phyloP scores from a whole-genome alignment of 2,113 vertebrate species.

The Damaliscus lunatus region DNA sequence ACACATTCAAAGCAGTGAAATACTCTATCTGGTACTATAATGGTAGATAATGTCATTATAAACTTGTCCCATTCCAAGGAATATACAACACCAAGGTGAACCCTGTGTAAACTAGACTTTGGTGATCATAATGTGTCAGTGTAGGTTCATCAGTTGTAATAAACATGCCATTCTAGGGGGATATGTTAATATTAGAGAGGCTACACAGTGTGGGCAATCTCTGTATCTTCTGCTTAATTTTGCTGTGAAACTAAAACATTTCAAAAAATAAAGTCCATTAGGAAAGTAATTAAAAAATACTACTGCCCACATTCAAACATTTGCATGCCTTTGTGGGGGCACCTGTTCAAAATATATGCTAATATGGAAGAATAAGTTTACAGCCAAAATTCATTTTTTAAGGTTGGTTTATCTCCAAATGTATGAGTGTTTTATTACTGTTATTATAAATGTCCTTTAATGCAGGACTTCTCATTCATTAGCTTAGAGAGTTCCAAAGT shows the following conservation, averaged over 20 bases:
- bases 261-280: slow-evolving; percentile 35
- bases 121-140: neutral
- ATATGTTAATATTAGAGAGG: neutral
- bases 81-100: neutral
- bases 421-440: slow-evolving; percentile 50
- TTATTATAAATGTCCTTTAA: slow-evolving; percentile 64
- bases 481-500: slow-evolving; percentile 51
- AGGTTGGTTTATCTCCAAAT: slow-evolving; percentile 58
- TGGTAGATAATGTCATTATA: neutral
- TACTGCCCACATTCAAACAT: slow-evolving; percentile 39
- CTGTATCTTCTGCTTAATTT: neutral
- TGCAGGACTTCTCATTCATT: slow-evolving; percentile 49
- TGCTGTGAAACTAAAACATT: slow-evolving; percentile 32
- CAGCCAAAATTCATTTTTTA: slow-evolving; percentile 59
- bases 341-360: slow-evolving; percentile 52
- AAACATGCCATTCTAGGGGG: neutral
- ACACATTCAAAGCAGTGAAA: neutral
- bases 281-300: neutral
- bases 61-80: neutral
- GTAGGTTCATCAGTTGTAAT: neutral
- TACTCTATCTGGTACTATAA: neutral
- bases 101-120: neutral
- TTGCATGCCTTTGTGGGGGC: neutral
- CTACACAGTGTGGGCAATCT: neutral
- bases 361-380: slow-evolving; percentile 48